These are phyloP conservation scores for Hemiprocne comata DNA, from an alignment of 2,113 vertebrate species.

Conservation along the genomic window DNA sequence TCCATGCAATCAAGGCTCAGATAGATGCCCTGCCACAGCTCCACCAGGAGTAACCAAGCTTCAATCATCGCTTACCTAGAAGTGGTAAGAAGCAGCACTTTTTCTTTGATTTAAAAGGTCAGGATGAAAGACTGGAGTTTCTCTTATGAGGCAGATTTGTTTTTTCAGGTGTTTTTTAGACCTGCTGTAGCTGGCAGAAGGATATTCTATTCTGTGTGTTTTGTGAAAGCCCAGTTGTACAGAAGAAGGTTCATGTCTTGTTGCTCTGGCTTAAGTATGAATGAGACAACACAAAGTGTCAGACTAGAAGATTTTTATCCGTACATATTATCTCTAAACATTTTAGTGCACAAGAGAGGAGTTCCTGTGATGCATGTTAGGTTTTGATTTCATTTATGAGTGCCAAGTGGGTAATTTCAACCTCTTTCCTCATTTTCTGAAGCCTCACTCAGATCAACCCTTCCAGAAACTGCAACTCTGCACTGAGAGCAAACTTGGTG, in stretches of 20 bases:
- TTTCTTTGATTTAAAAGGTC: not conserved
- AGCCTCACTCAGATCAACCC: not conserved
- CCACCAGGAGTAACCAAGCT: not conserved
- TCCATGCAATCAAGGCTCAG: not conserved
- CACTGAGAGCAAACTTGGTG: not conserved
- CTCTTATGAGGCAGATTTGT: not conserved
- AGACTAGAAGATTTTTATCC: not conserved
- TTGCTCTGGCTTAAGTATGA: not conserved
- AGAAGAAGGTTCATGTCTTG: not conserved
- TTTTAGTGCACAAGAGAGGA: not conserved
- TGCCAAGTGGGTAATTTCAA: not conserved
- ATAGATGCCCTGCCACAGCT: not conserved
- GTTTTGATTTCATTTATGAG: not conserved
- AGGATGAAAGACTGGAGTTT: not conserved
- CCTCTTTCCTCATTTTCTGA: not conserved
- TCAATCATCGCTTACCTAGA: not conserved
- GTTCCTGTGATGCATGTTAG: not conserved
- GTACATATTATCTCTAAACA: not conserved
- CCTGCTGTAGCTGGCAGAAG: constrained; percentile 32
- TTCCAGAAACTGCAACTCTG: not conserved
- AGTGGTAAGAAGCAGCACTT: not conserved
- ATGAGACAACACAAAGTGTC: not conserved
- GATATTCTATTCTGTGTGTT: not conserved
- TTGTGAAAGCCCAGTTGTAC: not conserved
- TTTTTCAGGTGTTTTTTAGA: not conserved